These are phyloP conservation scores for Lipotes vexillifer DNA, from an alignment of 2,113 vertebrate genomes.

Conservation along the genomic window DNA sequence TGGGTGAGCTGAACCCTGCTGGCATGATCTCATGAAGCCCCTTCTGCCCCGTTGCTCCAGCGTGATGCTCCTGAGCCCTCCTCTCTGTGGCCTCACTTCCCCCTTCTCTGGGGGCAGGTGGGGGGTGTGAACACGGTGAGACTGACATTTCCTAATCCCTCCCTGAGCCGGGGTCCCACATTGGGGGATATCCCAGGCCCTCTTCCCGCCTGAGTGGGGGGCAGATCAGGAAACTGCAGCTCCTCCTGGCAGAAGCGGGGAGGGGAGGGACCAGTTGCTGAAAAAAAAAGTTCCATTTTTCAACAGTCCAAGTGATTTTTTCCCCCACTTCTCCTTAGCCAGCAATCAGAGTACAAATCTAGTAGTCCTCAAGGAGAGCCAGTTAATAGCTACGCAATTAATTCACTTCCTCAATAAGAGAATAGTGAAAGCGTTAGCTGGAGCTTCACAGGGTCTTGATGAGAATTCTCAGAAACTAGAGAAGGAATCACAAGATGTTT, in stretches of 20 bases:
- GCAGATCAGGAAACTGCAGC: neutral
- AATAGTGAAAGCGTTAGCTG: neutral
- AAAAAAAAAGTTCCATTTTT: neutral
- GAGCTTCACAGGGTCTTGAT: neutral
- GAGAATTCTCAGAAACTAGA: neutral
- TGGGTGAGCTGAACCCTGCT: neutral
- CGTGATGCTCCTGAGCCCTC: neutral
- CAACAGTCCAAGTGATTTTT: neutral
- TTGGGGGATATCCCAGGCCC: neutral
- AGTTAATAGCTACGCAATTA: neutral
- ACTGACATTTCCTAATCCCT: neutral
- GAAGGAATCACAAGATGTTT: neutral
- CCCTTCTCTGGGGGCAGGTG: neutral
- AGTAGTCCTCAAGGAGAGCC: neutral
- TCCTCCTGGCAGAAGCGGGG: neutral
- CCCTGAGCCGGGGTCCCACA: neutral
- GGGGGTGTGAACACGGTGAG: neutral
- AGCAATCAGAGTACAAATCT: neutral
- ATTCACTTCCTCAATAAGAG: neutral
- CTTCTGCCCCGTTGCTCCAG: neutral
- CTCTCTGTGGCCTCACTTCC: neutral
- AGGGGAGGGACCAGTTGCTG: neutral
- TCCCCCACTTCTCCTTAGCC: neutral
- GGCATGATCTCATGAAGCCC: neutral
- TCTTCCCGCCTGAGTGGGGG: accelerated